phyloP scores from a whole-genome alignment of 1,140 invertebrate genomes.

The Drosophila bifasciata region DNA sequence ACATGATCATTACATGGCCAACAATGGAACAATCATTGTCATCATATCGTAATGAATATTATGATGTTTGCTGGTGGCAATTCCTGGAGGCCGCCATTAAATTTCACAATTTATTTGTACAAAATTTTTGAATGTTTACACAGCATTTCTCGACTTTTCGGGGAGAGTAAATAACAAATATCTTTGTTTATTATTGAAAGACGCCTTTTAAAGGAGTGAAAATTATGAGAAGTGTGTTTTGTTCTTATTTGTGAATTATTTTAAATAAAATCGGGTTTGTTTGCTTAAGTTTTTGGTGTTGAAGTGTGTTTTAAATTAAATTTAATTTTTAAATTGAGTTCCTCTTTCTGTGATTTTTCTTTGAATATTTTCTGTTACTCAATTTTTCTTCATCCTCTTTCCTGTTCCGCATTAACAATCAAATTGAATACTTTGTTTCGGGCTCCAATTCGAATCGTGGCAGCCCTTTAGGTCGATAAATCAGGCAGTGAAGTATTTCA shows the following conservation, averaged over 20 bases:
- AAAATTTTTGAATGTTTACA: constrained; percentile 53
- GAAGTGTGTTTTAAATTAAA: too few relatives aligned
- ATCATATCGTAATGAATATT: constrained; percentile 17
- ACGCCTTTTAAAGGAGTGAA: background rate
- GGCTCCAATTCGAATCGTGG: constrained; percentile 52
- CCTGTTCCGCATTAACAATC: constrained; percentile 23
- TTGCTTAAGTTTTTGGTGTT: too few relatives aligned
- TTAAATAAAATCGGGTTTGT: too few relatives aligned
- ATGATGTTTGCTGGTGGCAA: constrained; percentile 22
- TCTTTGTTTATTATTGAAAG: constrained; percentile 36
- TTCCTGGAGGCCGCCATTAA: constrained; percentile 55
- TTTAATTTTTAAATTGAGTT: background rate
- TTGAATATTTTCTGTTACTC: background rate
- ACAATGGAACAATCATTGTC: constrained; percentile 60
- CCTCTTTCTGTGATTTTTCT: background rate
- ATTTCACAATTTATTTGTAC: constrained; percentile 57
- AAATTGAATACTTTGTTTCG: constrained; percentile 24
- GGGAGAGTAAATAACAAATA: constrained; percentile 28
- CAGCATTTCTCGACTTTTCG: constrained; percentile 27
- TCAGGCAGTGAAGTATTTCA: constrained; percentile 70
- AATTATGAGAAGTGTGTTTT: background rate
- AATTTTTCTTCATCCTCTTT: constrained; percentile 8
- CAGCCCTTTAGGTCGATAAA: constrained; percentile 65
- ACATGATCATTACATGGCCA: constrained; percentile 70
- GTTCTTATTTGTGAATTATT: constrained; percentile 6